phyloP scores from a whole-genome alignment of 2,797 vertebrate genomes.

The Agapornis canus region DNA sequence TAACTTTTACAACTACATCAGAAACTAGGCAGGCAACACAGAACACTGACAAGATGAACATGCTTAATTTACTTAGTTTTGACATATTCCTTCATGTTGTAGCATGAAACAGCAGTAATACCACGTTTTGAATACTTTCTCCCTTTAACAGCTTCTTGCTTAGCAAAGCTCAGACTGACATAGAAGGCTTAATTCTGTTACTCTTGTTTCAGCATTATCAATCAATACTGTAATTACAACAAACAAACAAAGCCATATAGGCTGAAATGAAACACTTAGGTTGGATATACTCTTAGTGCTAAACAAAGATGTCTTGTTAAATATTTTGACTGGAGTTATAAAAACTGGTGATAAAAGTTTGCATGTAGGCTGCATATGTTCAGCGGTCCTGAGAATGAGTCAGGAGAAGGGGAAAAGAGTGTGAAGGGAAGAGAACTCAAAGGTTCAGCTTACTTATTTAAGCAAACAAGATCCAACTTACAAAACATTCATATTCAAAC shows the following conservation, averaged over 20 bases:
- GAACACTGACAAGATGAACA: neutral
- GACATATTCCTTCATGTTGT: neutral
- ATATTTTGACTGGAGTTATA: conserved; percentile 15
- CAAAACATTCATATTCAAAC: neutral
- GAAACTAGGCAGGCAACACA: neutral
- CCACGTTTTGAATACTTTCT: neutral
- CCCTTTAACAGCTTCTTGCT: neutral
- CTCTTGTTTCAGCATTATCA: neutral
- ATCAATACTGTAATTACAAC: neutral
- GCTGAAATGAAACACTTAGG: neutral
- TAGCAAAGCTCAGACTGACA: neutral
- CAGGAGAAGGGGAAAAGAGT: neutral
- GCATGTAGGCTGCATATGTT: neutral
- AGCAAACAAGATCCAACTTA: neutral
- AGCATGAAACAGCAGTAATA: neutral
- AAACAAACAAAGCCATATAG: neutral
- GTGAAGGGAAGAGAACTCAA: neutral
- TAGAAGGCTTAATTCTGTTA: neutral
- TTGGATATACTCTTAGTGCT: neutral
- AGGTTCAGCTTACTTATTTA: neutral
- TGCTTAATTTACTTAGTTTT: neutral
- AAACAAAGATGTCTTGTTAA: neutral
- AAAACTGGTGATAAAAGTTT: neutral
- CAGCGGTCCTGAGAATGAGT: neutral
- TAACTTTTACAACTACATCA: neutral